Percentiles rank a stretch among this genome's conserved stretches.
Evolutionary conservation across 2,113 vertebrate genomes (phyloP).

Genomic region (Oncorhynchus nerka): DNA sequence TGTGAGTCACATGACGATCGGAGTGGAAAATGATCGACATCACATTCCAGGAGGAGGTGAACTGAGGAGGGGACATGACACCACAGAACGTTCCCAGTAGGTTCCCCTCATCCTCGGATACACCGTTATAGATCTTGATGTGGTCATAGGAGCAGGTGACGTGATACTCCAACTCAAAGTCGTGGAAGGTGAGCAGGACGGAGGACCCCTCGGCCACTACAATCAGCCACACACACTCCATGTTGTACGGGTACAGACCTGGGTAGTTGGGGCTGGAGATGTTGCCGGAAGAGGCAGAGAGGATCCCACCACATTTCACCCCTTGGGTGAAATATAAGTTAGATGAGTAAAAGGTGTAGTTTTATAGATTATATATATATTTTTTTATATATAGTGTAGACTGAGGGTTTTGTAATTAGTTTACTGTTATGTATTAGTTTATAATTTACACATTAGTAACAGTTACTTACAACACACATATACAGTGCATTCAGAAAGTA

Average conservation of each 20-base stretch:
- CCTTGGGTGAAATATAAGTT: slow-evolving; percentile 63
- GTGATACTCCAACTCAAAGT: slow-evolving; percentile 92
- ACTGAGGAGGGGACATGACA: slow-evolving; percentile 79
- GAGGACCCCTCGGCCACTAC: slow-evolving; percentile 95
- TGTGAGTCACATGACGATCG: slow-evolving; percentile 89
- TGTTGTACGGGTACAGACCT: slow-evolving; percentile 85
- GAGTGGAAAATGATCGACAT: slow-evolving; percentile 92
- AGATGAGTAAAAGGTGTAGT: too few species aligned
- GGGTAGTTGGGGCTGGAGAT: slow-evolving; percentile 97
- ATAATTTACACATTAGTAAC: neutral
- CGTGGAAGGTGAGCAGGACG: slow-evolving; percentile 86
- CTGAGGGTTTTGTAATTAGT: too few species aligned
- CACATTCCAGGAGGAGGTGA: slow-evolving; percentile 93
- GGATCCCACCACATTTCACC: slow-evolving; percentile 94
- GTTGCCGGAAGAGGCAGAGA: slow-evolving; percentile 87
- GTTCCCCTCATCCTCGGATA: slow-evolving; percentile 84
- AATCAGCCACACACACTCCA: slow-evolving; percentile 89
- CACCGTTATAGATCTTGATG: slow-evolving; percentile 93
- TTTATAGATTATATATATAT: neutral
- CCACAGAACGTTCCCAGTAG: slow-evolving; percentile 94
- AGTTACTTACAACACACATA: neutral
- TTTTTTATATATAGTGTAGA: neutral
- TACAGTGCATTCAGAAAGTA: too few species aligned
- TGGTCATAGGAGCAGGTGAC: slow-evolving; percentile 86
- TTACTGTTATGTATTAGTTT: neutral